phyloP scores from a whole-genome alignment of 2,888 invertebrate species.

The Caenorhabditis auriculariae region DNA sequence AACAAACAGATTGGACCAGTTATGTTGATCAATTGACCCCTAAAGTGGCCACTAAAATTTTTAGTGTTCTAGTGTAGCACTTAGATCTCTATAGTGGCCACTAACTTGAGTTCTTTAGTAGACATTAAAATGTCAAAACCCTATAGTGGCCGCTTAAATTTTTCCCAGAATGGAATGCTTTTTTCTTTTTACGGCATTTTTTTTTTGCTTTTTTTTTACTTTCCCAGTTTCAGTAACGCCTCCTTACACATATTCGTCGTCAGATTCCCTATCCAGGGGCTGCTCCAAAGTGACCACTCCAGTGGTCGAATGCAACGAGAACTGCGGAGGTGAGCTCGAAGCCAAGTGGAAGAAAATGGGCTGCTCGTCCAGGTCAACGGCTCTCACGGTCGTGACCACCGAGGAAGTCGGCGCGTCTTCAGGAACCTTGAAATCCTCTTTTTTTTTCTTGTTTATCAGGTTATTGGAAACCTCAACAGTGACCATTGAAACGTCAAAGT shows the following conservation, averaged over 20 bases:
- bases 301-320: conserved; percentile 16
- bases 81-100: no score
- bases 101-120: no score
- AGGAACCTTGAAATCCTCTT: not conserved
- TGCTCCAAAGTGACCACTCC: conserved; percentile 20
- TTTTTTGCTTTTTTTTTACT: no score
- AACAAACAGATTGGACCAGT: no score
- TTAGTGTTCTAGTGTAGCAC: no score
- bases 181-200: no score
- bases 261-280: conserved; percentile 13
- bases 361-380: conserved; percentile 17
- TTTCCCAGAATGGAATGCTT: no score
- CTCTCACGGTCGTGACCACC: conserved; percentile 16
- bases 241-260: conserved; percentile 3
- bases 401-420: conserved; percentile 8
- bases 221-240: no score
- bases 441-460: no score
- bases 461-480: conserved; percentile 9
- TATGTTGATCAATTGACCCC: no score
- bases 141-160: no score
- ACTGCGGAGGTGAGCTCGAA: conserved; percentile 14
- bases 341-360: conserved; percentile 19
- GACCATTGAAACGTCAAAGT: conserved; percentile 9
- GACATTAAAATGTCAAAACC: not conserved
- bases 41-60: no score